These are phyloP conservation scores for Phrynocephalus forsythii DNA, from an alignment of 2,797 vertebrate species.

Conservation along the genomic window DNA sequence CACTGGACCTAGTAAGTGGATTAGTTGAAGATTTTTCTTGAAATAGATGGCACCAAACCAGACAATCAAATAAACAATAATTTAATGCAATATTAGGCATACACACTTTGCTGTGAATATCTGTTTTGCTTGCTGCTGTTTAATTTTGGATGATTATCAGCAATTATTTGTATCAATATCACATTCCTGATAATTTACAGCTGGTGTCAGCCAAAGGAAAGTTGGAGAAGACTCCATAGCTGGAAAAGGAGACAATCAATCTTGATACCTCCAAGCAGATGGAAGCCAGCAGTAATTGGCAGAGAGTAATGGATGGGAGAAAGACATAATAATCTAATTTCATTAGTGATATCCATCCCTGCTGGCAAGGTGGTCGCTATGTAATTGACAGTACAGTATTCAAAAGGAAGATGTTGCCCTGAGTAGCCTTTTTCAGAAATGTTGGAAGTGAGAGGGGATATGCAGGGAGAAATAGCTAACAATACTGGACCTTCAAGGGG, in stretches of 20 bases:
- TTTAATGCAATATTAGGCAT: neutral
- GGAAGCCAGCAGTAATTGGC: constrained; percentile 38
- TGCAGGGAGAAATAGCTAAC: neutral
- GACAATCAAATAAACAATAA: neutral
- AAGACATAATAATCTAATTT: constrained; percentile 32
- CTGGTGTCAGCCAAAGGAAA: neutral
- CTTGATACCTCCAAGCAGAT: constrained; percentile 34
- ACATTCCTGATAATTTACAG: neutral
- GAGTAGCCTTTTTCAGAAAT: neutral
- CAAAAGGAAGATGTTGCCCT: neutral
- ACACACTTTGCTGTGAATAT: neutral
- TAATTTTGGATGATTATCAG: constrained; percentile 37
- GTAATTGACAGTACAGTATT: neutral
- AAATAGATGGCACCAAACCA: neutral
- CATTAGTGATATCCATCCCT: constrained; percentile 31
- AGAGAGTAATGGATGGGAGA: constrained; percentile 38
- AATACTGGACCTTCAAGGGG: neutral
- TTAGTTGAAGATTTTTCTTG: neutral
- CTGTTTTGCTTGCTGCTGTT: constrained; percentile 9
- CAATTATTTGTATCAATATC: constrained; percentile 40
- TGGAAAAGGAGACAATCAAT: constrained; percentile 15
- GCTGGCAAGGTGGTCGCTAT: constrained; percentile 3
- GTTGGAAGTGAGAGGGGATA: neutral
- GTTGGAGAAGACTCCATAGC: constrained; percentile 8
- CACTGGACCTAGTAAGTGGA: neutral